Base-by-base conservation (phyloP, 2,888 invertebrate genomes). In the Theristus sp. region DNA sequence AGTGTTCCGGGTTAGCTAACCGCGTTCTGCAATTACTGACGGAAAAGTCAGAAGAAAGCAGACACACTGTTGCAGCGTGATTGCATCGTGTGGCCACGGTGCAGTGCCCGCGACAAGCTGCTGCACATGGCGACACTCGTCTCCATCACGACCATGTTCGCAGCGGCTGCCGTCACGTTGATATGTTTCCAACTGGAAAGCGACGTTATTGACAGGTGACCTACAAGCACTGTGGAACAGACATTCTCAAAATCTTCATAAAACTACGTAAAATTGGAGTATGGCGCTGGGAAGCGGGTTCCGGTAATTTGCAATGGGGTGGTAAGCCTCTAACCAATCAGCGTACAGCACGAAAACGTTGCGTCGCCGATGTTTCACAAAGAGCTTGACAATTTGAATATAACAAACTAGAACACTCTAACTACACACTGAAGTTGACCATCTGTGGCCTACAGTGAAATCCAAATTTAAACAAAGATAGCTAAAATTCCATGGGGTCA, bases 91-190 rank as follows among this genome's bases (percentile, higher is more conserved):
- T 73, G 76, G 65, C 80, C 80, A 10, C 69, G 73, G 49, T 78
- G 79, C 62, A 75, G 75, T 31, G 65, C 71, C 2, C 71, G 75
- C 31, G 80, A 80, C 69, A 77, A 78, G 64, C 72, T 77, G 61
- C 74, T 79, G 27, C 79, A 80, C 66, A 66, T 71, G 20, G 67
- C 78, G 47, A 80, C 80, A 68, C 66, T 80, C 25, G 61, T 77
- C 59, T 76, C 76, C 47, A 69, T 79, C 46, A 61, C 78, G 28
- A 69, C 78, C 57, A 80, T 80, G 80, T 68, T 79, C 26, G 71
- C 73, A 52, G 78, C 79, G 67, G 79, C 79, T 3, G 73, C 76
- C 38, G 75, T 77, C 26, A 79, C 79, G 1, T 73, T 80, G 53
- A 71, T 79, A 67, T 79, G 79, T 67, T 80, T 79, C 67, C 67